A percentile compares a stretch with the other conserved stretches of the same genome.
Conservation (phyloP, 2,888 invertebrate species). For the Agonopterix heracliana region DNA sequence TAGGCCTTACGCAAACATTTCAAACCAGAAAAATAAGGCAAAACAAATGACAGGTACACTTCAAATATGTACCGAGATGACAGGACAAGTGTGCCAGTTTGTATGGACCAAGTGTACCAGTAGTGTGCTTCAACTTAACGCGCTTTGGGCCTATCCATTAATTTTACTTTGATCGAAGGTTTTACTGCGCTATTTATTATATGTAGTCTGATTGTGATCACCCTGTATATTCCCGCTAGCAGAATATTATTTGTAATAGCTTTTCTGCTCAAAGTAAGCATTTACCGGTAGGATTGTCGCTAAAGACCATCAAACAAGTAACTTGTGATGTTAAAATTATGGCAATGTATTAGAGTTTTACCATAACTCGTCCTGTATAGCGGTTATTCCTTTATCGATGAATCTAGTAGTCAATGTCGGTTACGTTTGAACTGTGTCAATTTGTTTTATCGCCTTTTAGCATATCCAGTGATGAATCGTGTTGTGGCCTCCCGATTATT, state of each 20-base stretch:
- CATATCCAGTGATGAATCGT: conserved; percentile 30
- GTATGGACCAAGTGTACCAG: no score
- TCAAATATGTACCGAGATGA: no score
- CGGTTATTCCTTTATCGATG: background rate
- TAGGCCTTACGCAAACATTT: no score
- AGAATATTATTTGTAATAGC: conserved; percentile 20
- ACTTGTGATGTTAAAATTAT: conserved; percentile 12
- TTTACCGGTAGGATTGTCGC: conserved; percentile 13
- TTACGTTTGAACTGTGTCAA: conserved; percentile 16
- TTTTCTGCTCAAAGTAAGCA: conserved; percentile 22
- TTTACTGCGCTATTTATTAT: conserved; percentile 33
- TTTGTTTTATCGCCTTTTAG: conserved; percentile 25
- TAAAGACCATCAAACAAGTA: background rate
- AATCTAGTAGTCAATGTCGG: conserved; percentile 5
- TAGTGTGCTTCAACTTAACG: no score
- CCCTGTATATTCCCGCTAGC: conserved; percentile 47
- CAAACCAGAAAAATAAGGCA: no score
- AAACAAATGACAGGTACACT: no score
- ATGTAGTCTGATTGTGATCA: conserved; percentile 15
- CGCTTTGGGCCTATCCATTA: no score
- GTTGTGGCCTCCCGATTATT: conserved; percentile 24
- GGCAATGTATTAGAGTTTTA: conserved; percentile 23
- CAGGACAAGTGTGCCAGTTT: no score
- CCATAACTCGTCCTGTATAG: background rate
- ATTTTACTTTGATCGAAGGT: no score